Percentiles rank a stretch among this genome's conserved stretches.
Evolutionary conservation across 2,113 vertebrate genomes (phyloP).

Genomic region (Rhea pennata): DNA sequence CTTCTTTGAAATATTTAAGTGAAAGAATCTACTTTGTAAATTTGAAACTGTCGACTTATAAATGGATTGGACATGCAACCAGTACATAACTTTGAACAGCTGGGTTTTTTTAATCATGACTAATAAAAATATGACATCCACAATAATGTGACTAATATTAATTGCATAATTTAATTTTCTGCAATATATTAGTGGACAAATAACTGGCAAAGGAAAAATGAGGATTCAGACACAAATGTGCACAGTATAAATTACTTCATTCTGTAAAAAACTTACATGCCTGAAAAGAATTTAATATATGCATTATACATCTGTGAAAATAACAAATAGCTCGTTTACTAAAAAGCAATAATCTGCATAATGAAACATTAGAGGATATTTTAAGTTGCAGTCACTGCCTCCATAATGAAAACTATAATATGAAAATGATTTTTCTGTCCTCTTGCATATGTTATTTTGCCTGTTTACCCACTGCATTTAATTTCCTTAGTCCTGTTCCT

Average conservation of each 20-base stretch:
- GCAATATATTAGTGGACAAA: background rate
- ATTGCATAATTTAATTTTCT: background rate
- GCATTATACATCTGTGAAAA: background rate
- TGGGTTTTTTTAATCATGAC: background rate
- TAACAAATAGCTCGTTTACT: background rate
- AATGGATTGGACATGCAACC: fast-evolving
- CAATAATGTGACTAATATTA: background rate
- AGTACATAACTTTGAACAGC: too few species aligned
- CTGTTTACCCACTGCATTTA: background rate
- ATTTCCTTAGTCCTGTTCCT: background rate
- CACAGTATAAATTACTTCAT: background rate
- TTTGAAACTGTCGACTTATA: background rate
- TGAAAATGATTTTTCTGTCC: background rate
- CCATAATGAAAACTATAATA: background rate
- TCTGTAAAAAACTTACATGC: background rate
- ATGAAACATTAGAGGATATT: background rate
- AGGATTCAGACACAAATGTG: background rate
- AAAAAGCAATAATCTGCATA: background rate
- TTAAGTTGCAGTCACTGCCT: background rate
- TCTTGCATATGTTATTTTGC: background rate
- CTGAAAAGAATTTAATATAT: background rate
- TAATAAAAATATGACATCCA: background rate
- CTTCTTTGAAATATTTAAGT: background rate
- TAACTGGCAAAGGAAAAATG: background rate
- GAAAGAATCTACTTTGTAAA: background rate